Conservation (phyloP, 2,113 vertebrate genomes). For the Seriola dumerili region DNA sequence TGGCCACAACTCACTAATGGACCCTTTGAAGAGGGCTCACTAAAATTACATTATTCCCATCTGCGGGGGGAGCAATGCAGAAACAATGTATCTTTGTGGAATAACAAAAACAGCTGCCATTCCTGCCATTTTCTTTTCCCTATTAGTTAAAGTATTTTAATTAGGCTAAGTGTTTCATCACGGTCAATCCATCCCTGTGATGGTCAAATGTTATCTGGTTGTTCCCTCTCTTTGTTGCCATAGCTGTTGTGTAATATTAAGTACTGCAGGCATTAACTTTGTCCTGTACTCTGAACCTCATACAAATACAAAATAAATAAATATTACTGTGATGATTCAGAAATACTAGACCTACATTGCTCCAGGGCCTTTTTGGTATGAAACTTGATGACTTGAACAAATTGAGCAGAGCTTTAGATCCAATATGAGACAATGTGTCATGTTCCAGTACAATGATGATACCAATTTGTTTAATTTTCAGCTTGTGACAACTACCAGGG, state of each 20-base stretch:
- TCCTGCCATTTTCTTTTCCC: background rate
- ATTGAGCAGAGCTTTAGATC: background rate
- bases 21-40: background rate
- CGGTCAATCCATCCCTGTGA: background rate
- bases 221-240: background rate
- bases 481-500: background rate
- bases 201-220: background rate
- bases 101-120: background rate
- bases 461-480: background rate
- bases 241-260: background rate
- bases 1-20: background rate
- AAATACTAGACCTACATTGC: background rate
- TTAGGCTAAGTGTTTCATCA: background rate
- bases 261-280: background rate
- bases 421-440: background rate
- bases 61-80: background rate
- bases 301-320: background rate
- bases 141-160: background rate
- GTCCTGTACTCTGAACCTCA: background rate
- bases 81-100: background rate
- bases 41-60: background rate
- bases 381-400: slow-evolving; percentile 2
- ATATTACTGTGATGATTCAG: background rate
- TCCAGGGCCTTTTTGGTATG: background rate
- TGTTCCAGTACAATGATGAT: background rate